phyloP scores from a whole-genome alignment of 2,113 vertebrate species.

The Ahaetulla prasina region DNA sequence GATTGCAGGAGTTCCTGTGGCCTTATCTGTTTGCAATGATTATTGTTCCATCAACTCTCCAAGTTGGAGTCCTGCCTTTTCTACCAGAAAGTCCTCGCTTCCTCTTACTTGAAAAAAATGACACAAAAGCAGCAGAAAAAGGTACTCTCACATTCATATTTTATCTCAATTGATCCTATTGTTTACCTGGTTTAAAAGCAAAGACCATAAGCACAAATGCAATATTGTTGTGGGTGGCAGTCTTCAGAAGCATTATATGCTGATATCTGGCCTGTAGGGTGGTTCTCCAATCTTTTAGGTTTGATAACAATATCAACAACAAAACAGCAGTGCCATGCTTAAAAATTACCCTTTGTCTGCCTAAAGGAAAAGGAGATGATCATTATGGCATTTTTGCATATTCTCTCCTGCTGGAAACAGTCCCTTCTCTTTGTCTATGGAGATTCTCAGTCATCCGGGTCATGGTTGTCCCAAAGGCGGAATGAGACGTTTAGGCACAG shows the following conservation, averaged over 20 bases:
- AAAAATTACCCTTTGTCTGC: not conserved
- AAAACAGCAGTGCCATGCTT: not conserved
- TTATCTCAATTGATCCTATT: not conserved
- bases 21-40: slow-evolving; percentile 83
- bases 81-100: slow-evolving; percentile 90
- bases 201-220: not conserved
- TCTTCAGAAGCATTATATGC: not conserved
- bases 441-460: too few species aligned
- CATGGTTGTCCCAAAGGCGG: not conserved
- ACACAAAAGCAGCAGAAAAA: slow-evolving; percentile 77
- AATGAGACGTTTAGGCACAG: not conserved
- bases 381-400: not conserved
- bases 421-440: not conserved
- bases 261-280: not conserved
- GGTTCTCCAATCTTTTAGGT: not conserved
- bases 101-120: slow-evolving; percentile 85
- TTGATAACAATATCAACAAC: not conserved
- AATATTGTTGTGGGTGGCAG: not conserved
- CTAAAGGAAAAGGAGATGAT: not conserved
- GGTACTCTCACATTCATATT: slow-evolving; percentile 64
- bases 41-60: slow-evolving; percentile 75
- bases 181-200: not conserved
- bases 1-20: slow-evolving; percentile 81
- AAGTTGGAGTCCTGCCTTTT: slow-evolving; percentile 83
- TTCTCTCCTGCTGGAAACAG: not conserved